These are phyloP conservation scores for Diacarnus erythraeanus DNA, from an alignment of 37 sponge, comb jelly and placozoan species.

Conservation along the genomic window DNA sequence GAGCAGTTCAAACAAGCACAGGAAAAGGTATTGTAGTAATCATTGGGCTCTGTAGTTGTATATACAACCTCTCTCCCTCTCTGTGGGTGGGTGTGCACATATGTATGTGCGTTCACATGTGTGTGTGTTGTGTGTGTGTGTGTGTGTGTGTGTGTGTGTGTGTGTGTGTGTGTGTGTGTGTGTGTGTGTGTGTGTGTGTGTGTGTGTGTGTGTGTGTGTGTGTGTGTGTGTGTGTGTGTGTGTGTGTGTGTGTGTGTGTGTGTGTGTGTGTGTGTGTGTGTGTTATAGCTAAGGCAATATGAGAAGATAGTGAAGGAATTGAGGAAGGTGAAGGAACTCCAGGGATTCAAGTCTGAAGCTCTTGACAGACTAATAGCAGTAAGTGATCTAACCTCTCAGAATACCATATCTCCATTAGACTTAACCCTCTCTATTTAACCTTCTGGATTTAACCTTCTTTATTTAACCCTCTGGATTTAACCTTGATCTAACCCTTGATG, in stretches of 20 bases:
- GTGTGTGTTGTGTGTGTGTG: background rate
- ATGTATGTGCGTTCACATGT: conserved; percentile 27
- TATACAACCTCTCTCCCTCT: background rate
- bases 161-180: background rate
- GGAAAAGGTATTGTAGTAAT: background rate
- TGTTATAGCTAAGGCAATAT: background rate
- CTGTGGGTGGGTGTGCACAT: conserved; percentile 16
- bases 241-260: background rate
- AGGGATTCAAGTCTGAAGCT: background rate
- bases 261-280: background rate
- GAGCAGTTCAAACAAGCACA: conserved; percentile 4
- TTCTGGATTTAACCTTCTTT: no score
- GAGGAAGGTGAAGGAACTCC: background rate
- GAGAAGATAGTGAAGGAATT: background rate
- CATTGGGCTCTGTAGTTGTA: background rate
- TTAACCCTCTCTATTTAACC: background rate
- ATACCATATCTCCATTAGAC: background rate
- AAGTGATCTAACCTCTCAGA: background rate
- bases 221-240: conserved; percentile 19
- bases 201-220: background rate
- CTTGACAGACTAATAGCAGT: conserved; percentile 2
- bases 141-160: background rate
- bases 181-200: background rate
- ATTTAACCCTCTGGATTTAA: no score
- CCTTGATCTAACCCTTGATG: no score